Percentiles rank a stretch among this genome's conserved stretches.
Conservation (phyloP, 2,113 vertebrate genomes). For the Morone chrysops region DNA sequence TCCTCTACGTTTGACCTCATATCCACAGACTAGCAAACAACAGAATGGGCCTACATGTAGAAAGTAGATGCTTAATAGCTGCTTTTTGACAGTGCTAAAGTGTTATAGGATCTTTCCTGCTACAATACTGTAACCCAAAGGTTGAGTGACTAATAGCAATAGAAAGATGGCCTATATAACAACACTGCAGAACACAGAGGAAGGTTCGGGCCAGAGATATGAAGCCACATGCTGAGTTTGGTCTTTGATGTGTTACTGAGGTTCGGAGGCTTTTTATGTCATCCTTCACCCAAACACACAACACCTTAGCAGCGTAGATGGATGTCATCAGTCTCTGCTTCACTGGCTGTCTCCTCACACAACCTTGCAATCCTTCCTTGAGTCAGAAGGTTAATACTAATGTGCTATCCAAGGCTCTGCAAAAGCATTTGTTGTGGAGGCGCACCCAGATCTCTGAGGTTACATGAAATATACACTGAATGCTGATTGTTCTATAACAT, state of each 20-base stretch:
- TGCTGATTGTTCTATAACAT: not conserved
- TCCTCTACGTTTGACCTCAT: not conserved
- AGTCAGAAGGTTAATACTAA: not conserved
- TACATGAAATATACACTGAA: not conserved
- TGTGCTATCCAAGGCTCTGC: not conserved
- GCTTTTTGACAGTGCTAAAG: slow-evolving; percentile 1
- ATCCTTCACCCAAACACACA: not conserved
- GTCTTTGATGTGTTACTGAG: slow-evolving; percentile 24
- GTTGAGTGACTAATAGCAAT: not conserved
- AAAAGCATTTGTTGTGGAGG: not conserved
- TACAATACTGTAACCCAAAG: not conserved
- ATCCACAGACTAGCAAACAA: not conserved
- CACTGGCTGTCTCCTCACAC: not conserved
- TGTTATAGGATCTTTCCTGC: slow-evolving; percentile 1
- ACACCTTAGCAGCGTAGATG: not conserved
- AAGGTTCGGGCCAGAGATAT: not conserved
- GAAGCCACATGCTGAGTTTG: slow-evolving; percentile 22
- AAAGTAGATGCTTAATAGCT: not conserved
- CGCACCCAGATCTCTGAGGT: not conserved
- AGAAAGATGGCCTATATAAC: slow-evolving; percentile 14
- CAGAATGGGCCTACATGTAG: slow-evolving; percentile 7
- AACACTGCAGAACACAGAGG: slow-evolving; percentile 19
- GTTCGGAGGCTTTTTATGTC: not conserved
- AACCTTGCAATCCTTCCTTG: not conserved
- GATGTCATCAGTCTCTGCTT: slow-evolving; percentile 1